Percentiles rank a stretch among this genome's conserved stretches.
Evolutionary conservation across 2,888 invertebrate genomes (phyloP).

Genomic region (Corythucha ciliata): DNA sequence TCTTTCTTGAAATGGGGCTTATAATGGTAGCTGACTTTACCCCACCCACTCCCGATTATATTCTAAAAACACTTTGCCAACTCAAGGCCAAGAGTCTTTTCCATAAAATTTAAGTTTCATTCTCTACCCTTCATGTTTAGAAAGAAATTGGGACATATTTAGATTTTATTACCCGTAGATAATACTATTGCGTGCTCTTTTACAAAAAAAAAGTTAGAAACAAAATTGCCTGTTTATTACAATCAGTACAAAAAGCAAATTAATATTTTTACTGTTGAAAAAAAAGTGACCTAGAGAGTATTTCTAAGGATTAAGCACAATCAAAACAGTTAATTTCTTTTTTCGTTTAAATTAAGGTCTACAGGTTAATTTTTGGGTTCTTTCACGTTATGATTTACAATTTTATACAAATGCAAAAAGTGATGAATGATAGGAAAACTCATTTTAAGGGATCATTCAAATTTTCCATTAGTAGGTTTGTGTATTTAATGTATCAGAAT

Average conservation of each 20-base stretch:
- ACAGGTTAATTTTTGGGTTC: neutral
- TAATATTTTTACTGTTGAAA: neutral
- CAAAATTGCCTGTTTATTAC: constrained; percentile 22
- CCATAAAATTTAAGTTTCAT: no score
- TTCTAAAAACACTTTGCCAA: no score
- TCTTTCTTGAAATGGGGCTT: constrained; percentile 11
- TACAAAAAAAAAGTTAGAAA: constrained; percentile 13
- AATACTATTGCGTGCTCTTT: constrained; percentile 30
- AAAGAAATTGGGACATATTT: constrained; percentile 17
- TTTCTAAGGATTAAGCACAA: constrained; percentile 2
- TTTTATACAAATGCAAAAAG: neutral
- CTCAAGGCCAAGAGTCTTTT: no score
- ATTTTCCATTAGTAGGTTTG: constrained; percentile 13
- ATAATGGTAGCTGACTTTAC: constrained; percentile 22
- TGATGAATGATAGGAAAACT: neutral
- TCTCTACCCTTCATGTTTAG: no score
- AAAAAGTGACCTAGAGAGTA: constrained; percentile 5
- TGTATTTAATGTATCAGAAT: constrained; percentile 23
- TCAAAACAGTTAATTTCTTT: neutral
- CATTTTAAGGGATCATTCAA: constrained; percentile 21
- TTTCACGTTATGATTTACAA: neutral
- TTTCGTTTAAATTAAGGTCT: neutral
- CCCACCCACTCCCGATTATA: no score
- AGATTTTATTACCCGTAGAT: constrained; percentile 30
- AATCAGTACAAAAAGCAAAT: constrained; percentile 13